Percentiles rank a stretch among this genome's conserved stretches.
Conservation (phyloP, 2,797 vertebrate species). For the Phaenicophaeus curvirostris region DNA sequence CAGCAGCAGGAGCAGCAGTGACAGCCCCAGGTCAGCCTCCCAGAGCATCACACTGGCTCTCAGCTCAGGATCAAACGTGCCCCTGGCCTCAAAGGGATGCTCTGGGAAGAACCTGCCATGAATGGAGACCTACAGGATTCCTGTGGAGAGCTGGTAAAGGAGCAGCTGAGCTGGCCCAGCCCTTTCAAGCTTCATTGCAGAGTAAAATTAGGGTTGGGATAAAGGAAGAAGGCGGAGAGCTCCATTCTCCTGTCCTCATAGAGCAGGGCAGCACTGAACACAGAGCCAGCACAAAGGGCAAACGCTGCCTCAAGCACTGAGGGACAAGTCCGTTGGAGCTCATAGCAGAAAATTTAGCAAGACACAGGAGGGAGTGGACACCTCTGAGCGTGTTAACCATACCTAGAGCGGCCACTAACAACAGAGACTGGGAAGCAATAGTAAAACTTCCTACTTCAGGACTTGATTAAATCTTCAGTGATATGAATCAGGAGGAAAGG, state of each 20-base stretch:
- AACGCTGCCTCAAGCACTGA: neutral
- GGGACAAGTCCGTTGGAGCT: neutral
- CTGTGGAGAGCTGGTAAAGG: neutral
- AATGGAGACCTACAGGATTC: neutral
- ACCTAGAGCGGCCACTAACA: neutral
- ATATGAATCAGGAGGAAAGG: neutral
- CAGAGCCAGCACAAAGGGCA: fast-evolving
- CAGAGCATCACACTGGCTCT: fast-evolving
- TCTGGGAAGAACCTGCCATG: neutral
- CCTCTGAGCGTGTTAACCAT: neutral
- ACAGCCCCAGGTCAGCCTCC: neutral
- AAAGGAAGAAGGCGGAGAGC: neutral
- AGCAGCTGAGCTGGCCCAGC: neutral
- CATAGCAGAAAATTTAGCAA: neutral
- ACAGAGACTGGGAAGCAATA: neutral
- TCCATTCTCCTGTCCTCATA: fast-evolving
- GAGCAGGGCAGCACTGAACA: neutral
- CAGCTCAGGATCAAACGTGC: too few relatives aligned
- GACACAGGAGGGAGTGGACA: neutral
- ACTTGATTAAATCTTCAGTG: neutral
- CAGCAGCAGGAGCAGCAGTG: neutral
- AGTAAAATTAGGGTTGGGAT: neutral
- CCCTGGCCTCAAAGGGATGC: neutral
- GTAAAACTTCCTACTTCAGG: neutral
- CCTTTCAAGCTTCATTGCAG: neutral